phyloP scores from a whole-genome alignment of 2,113 vertebrate species.

The Urocitellus parryii region DNA sequence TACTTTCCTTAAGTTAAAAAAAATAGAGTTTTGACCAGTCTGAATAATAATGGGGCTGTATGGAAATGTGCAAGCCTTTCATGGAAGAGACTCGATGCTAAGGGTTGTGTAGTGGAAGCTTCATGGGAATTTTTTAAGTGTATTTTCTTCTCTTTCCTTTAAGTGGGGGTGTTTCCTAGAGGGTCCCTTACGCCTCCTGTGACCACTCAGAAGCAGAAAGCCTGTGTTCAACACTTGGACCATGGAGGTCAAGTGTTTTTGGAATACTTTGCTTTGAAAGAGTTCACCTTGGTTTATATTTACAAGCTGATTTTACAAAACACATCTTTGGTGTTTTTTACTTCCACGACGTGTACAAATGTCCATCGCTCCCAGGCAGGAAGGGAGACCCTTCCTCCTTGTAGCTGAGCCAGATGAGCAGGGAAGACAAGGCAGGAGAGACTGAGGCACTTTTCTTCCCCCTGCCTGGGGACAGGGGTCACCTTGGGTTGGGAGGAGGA shows the following conservation, averaged over 20 bases:
- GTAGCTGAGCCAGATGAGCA: background rate
- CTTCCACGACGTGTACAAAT: background rate
- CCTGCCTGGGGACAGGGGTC: background rate
- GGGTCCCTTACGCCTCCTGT: background rate
- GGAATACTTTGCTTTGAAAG: constrained; percentile 14
- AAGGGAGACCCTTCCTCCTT: background rate
- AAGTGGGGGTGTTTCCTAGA: constrained; percentile 33
- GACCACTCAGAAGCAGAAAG: constrained; percentile 45
- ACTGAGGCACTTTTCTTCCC: background rate
- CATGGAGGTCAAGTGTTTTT: background rate
- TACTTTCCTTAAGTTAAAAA: constrained; percentile 67
- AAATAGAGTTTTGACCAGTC: background rate
- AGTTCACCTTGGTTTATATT: constrained; percentile 9
- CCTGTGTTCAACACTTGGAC: background rate
- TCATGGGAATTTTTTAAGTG: constrained; percentile 13
- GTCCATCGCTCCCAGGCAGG: background rate
- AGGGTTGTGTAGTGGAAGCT: background rate
- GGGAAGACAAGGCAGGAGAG: background rate
- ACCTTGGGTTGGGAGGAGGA: background rate
- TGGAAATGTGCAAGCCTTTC: constrained; percentile 16
- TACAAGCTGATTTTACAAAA: background rate
- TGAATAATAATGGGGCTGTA: constrained; percentile 18
- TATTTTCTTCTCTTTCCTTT: background rate
- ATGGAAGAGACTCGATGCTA: background rate
- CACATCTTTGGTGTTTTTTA: background rate